Conservation (phyloP, 2,113 vertebrate genomes). For the Actenoides lindsayi region DNA sequence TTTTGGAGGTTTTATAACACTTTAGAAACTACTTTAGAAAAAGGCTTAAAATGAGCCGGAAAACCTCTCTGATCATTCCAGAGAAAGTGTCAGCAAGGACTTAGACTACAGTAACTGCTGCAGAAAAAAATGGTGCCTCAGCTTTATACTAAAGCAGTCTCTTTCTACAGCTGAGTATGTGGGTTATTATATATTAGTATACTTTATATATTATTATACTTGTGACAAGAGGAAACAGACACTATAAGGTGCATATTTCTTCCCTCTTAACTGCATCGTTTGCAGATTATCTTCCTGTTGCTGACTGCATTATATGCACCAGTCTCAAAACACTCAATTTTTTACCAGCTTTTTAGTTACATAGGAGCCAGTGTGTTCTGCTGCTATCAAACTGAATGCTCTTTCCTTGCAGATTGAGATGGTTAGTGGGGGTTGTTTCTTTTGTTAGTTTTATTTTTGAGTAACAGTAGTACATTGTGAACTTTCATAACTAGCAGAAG, state of each 20-base stretch:
- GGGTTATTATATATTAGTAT: background rate
- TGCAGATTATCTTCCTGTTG: background rate
- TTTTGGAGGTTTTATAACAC: background rate
- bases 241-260: background rate
- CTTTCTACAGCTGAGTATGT: background rate
- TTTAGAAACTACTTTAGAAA: background rate
- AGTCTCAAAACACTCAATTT: background rate
- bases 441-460: background rate
- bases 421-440: background rate
- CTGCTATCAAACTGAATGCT: rapidly evolving
- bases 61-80: background rate
- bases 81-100: background rate
- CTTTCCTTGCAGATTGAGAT: background rate
- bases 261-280: background rate
- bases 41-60: background rate
- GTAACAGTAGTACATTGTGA: background rate
- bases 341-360: background rate
- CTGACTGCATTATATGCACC: background rate
- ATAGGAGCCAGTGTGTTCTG: background rate
- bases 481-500: background rate
- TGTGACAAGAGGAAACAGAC: background rate
- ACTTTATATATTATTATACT: background rate
- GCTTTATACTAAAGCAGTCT: background rate
- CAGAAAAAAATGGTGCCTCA: background rate
- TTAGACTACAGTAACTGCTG: background rate